Evolutionary conservation across 2,797 vertebrate genomes (phyloP).

Genomic region (Limosa lapponica): DNA sequence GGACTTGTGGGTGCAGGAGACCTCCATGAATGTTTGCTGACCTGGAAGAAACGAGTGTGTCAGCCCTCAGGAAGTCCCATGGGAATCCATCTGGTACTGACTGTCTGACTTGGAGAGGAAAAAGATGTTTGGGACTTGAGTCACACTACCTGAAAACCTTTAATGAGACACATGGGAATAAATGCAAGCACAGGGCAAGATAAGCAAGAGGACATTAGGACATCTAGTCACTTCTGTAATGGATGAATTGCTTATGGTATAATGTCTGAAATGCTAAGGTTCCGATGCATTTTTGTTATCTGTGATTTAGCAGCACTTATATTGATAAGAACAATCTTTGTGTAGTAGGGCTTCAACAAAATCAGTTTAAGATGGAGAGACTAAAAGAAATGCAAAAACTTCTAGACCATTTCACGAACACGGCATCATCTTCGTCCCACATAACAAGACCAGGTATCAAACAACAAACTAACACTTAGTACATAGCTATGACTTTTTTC

Average conservation of each 20-base stretch:
- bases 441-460: background rate
- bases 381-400: background rate
- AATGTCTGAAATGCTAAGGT: background rate
- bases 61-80: background rate
- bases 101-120: background rate
- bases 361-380: background rate
- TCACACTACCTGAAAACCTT: background rate
- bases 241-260: background rate
- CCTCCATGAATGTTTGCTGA: background rate
- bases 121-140: background rate
- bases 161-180: background rate
- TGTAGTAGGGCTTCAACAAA: background rate
- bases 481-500: background rate
- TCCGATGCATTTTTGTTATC: background rate
- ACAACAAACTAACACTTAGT: background rate
- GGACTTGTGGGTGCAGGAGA: background rate
- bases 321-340: background rate
- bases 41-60: background rate
- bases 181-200: background rate
- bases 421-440: background rate
- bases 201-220: background rate
- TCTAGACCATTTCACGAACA: background rate
- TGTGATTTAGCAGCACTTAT: background rate
- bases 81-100: background rate
- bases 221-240: background rate